Conservation (phyloP, 1,140 invertebrate genomes). For the Bombus soroeensis region DNA sequence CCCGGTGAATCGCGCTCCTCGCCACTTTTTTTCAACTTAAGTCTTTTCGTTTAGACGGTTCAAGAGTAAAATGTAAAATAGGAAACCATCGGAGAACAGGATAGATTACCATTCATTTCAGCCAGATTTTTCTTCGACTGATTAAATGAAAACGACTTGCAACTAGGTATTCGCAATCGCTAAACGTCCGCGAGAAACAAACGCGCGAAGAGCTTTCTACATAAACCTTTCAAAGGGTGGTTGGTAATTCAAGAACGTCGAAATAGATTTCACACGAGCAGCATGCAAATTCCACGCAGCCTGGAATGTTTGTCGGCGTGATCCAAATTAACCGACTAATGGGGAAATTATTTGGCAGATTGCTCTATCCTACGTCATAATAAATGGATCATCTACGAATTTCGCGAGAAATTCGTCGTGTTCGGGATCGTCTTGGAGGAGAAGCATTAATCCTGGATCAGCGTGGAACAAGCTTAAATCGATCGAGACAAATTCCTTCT, state of each 20-base stretch:
- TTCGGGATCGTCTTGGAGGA: conserved; percentile 19
- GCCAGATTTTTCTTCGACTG: too few relatives aligned
- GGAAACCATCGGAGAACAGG: too few relatives aligned
- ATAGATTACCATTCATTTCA: too few relatives aligned
- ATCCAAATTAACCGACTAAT: conserved; percentile 48
- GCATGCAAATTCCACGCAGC: conserved; percentile 20
- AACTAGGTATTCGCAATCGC: too few relatives aligned
- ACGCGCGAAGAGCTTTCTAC: background rate
- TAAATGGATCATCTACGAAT: conserved; percentile 52
- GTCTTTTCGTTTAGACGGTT: background rate
- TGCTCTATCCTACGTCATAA: conserved; percentile 45
- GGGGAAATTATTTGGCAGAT: conserved; percentile 54
- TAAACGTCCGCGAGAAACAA: background rate
- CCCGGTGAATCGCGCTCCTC: background rate
- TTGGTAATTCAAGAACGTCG: background rate
- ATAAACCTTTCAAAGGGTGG: background rate
- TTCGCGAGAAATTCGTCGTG: conserved; percentile 33
- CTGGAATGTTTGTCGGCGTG: conserved; percentile 36
- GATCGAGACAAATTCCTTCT: too few relatives aligned
- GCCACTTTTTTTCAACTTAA: background rate
- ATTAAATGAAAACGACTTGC: too few relatives aligned
- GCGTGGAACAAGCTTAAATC: too few relatives aligned
- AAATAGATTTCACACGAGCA: background rate
- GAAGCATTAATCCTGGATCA: too few relatives aligned
- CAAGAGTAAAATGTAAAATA: background rate